Conservation (phyloP, 2,888 invertebrate species). For the Boloria euphrosyne region DNA sequence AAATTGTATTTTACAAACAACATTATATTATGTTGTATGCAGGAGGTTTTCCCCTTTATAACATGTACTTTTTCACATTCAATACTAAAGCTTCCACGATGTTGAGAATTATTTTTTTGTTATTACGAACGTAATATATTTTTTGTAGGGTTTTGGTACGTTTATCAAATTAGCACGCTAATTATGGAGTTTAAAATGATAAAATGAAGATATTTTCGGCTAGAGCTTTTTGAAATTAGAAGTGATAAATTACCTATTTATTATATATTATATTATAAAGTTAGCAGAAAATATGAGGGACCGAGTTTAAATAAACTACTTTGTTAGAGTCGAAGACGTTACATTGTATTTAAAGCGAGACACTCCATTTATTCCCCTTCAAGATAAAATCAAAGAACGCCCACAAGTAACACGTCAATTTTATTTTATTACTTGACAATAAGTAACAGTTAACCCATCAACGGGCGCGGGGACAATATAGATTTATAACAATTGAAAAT, state of each 20-base stretch:
- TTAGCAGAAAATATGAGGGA: slow-evolving; percentile 2
- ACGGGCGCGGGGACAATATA: too few relatives aligned
- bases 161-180: too few relatives aligned
- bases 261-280: too few relatives aligned
- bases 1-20: slow-evolving; percentile 16
- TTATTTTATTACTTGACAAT: slow-evolving; percentile 17
- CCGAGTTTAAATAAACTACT: slow-evolving; percentile 12
- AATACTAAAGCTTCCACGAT: background rate
- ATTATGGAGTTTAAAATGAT: too few relatives aligned
- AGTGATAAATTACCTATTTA: too few relatives aligned
- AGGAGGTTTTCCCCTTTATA: background rate
- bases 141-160: too few relatives aligned
- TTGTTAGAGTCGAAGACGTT: background rate
- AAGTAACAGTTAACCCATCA: slow-evolving; percentile 16
- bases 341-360: slow-evolving; percentile 5
- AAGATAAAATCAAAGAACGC: slow-evolving; percentile 13
- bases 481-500: too few relatives aligned
- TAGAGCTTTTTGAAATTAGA: too few relatives aligned
- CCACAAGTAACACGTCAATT: slow-evolving; percentile 20
- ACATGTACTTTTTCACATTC: slow-evolving; percentile 1
- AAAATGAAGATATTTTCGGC: too few relatives aligned
- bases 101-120: too few relatives aligned
- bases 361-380: slow-evolving; percentile 7
- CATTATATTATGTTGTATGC: background rate
- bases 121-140: too few relatives aligned